Conservation (phyloP, 1,140 invertebrate genomes). For the Cylas formicarius region DNA sequence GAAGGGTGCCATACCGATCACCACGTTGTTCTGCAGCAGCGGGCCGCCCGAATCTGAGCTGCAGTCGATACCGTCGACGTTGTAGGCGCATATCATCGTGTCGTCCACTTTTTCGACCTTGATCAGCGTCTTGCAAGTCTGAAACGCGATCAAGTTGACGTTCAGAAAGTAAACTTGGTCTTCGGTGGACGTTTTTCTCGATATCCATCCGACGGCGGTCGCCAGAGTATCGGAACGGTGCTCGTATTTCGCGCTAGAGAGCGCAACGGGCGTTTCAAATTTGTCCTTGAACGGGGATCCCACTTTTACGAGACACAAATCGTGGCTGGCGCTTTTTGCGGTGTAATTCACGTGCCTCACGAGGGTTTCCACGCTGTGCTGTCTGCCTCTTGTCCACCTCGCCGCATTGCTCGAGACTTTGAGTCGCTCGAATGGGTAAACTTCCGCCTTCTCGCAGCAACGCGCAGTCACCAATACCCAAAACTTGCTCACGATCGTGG, state of each 20-base stretch:
- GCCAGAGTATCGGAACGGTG: constrained; percentile 17
- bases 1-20: constrained; percentile 18
- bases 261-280: constrained; percentile 4
- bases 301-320: constrained; percentile 17
- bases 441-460: constrained; percentile 14
- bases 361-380: constrained; percentile 15
- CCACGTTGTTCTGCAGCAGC: constrained; percentile 15
- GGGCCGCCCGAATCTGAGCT: constrained; percentile 19
- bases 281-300: constrained; percentile 16
- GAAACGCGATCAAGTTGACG: constrained; percentile 16
- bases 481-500: constrained; percentile 20
- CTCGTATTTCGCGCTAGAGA: constrained; percentile 13
- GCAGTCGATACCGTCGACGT: constrained; percentile 11
- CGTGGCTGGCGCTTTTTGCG: constrained; percentile 5
- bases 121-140: constrained; percentile 11
- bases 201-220: constrained; percentile 17
- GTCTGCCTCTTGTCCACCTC: constrained; percentile 15
- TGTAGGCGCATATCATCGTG: constrained; percentile 20
- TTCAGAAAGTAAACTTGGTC: constrained; percentile 8
- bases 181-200: constrained; percentile 5
- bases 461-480: constrained; percentile 21
- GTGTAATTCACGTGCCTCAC: constrained; percentile 16
- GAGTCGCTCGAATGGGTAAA: constrained; percentile 9
- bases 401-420: constrained; percentile 20
- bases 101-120: constrained; percentile 11